These are phyloP conservation scores for Pseudochromis fuscus DNA, from an alignment of 2,797 vertebrate genomes.

Conservation along the genomic window DNA sequence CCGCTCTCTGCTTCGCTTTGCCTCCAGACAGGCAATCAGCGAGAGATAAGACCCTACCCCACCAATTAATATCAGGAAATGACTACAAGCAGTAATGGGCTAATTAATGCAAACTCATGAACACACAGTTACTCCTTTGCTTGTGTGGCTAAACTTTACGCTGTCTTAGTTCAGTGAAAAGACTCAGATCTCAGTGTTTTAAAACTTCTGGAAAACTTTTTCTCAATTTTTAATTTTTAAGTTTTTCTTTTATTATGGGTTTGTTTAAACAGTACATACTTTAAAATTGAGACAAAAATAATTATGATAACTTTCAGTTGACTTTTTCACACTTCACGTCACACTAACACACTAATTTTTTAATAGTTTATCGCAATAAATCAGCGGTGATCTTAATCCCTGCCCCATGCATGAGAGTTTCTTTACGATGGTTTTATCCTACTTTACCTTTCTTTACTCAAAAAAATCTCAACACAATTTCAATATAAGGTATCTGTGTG, in stretches of 20 bases:
- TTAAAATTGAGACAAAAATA: not conserved
- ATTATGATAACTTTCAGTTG: not conserved
- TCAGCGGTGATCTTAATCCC: not conserved
- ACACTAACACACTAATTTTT: too few species aligned
- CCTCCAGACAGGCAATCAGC: slow-evolving; percentile 58
- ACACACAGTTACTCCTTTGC: slow-evolving; percentile 35
- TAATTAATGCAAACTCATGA: slow-evolving; percentile 78
- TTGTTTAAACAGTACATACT: not conserved
- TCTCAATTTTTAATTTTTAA: too few species aligned
- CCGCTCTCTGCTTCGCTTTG: slow-evolving; percentile 46
- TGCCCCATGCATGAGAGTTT: not conserved
- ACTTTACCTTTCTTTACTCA: not conserved
- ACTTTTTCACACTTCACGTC: too few species aligned
- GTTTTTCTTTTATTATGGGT: not conserved
- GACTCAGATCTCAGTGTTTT: slow-evolving; percentile 8
- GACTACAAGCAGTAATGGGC: slow-evolving; percentile 57
- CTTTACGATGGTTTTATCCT: not conserved
- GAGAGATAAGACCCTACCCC: slow-evolving; percentile 74
- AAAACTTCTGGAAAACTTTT: not conserved
- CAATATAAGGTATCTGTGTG: not conserved
- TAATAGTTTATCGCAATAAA: not conserved
- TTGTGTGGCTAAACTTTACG: slow-evolving; percentile 27
- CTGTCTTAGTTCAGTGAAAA: slow-evolving; percentile 4
- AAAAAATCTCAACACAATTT: not conserved
- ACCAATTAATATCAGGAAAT: slow-evolving; percentile 79